Evolutionary conservation across 2,888 invertebrate species (phyloP).

Genomic region (Macropis europaea): DNA sequence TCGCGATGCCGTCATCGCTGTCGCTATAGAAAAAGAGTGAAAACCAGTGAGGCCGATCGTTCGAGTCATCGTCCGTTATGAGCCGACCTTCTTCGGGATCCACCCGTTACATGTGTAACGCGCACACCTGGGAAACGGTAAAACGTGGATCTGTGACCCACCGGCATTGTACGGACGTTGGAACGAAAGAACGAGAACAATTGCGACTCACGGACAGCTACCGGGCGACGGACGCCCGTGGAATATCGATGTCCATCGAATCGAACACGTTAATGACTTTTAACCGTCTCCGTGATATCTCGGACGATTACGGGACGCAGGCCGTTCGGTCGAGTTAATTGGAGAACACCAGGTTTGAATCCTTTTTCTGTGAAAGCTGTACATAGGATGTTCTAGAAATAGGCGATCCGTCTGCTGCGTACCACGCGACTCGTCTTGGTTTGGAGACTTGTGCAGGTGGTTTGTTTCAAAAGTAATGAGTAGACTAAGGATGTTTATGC

Average conservation of each 20-base stretch:
- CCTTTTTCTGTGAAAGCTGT: no score
- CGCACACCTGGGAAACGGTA: constrained; percentile 53
- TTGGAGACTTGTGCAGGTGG: no score
- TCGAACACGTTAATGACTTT: constrained; percentile 16
- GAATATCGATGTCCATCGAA: neutral
- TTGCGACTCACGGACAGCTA: neutral
- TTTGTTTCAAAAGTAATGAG: no score
- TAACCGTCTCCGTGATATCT: neutral
- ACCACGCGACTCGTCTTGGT: no score
- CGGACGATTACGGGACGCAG: neutral
- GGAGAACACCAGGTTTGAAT: no score
- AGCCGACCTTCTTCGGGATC: constrained; percentile 14
- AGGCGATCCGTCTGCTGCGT: no score
- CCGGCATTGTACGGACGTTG: constrained; percentile 17
- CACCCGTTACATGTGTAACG: constrained; percentile 40
- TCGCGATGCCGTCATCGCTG: neutral
- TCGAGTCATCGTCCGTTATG: neutral
- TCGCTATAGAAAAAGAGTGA: constrained; percentile 1
- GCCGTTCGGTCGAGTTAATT: no score
- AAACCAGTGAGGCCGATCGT: neutral
- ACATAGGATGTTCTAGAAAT: no score
- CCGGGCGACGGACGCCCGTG: neutral
- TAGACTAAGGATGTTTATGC: no score
- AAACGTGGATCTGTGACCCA: constrained; percentile 45
- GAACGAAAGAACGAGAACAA: constrained; percentile 20